Percentiles rank a stretch among this genome's conserved stretches.
Evolutionary conservation across 2,888 invertebrate species (phyloP).

Genomic region (Lasioglossum pauxillum): DNA sequence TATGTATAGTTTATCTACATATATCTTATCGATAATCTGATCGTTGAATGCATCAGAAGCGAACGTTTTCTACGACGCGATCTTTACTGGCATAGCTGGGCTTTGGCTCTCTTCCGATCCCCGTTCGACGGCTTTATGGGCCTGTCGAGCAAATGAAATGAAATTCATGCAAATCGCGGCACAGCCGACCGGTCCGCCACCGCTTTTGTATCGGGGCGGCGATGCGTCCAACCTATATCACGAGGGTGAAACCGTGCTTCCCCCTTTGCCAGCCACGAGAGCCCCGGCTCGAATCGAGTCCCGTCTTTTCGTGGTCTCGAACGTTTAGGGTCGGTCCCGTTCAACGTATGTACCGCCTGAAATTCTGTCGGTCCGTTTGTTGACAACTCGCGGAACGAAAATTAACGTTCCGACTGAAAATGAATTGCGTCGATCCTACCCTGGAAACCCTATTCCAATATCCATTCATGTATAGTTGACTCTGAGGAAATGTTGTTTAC

Average conservation of each 20-base stretch:
- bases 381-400: background rate
- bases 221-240: constrained; percentile 78
- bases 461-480: too few relatives aligned
- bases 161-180: constrained; percentile 81
- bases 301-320: constrained; percentile 53
- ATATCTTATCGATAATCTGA: too few relatives aligned
- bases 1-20: too few relatives aligned
- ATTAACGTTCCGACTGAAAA: background rate
- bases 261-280: constrained; percentile 40
- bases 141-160: constrained; percentile 79
- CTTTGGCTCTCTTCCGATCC: constrained; percentile 14
- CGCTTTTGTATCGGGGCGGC: constrained; percentile 79
- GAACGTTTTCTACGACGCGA: constrained; percentile 42
- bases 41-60: background rate
- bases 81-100: constrained; percentile 48
- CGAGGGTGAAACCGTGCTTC: constrained; percentile 67
- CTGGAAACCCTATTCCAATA: too few relatives aligned
- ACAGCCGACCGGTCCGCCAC: constrained; percentile 52
- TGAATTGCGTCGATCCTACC: too few relatives aligned
- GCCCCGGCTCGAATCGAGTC: constrained; percentile 25
- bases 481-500: too few relatives aligned
- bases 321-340: constrained; percentile 40
- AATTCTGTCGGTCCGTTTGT: constrained; percentile 1
- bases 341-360: background rate
- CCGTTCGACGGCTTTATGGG: constrained; percentile 69